Conservation (phyloP, 2,797 vertebrate species). For the Propithecus deckenii region DNA sequence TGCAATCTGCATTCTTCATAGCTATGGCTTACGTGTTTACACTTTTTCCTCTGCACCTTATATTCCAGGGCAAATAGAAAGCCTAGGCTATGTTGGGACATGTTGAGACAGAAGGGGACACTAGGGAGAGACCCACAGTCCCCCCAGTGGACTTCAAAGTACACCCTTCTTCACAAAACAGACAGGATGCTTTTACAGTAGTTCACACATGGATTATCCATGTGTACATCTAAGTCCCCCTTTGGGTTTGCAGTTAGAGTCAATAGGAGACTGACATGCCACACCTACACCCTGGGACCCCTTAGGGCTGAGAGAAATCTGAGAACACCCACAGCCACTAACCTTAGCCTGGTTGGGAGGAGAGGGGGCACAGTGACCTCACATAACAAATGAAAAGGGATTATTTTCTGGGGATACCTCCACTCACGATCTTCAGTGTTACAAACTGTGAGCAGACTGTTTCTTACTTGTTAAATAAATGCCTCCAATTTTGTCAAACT, state of each 20-base stretch:
- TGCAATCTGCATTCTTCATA: constrained; percentile 14
- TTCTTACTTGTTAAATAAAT: neutral
- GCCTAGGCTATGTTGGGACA: neutral
- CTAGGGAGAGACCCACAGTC: neutral
- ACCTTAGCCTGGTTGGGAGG: neutral
- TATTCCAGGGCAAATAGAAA: constrained; percentile 5
- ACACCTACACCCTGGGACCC: neutral
- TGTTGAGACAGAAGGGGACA: neutral
- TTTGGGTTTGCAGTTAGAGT: neutral
- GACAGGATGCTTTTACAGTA: neutral
- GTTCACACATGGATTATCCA: neutral
- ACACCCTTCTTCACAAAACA: neutral
- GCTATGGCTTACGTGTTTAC: constrained; percentile 1
- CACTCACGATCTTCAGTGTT: neutral
- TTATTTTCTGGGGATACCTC: neutral
- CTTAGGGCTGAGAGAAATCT: neutral
- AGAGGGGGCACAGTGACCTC: neutral
- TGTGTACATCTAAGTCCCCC: neutral
- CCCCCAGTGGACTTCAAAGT: neutral
- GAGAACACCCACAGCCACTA: neutral
- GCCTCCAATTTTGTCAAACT: neutral
- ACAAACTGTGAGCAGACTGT: neutral
- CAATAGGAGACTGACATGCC: neutral
- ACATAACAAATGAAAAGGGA: neutral
- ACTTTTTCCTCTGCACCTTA: constrained; percentile 2